Evolutionary conservation across 2,797 vertebrate species (phyloP).

Genomic region (Triplophysa bombifrons): DNA sequence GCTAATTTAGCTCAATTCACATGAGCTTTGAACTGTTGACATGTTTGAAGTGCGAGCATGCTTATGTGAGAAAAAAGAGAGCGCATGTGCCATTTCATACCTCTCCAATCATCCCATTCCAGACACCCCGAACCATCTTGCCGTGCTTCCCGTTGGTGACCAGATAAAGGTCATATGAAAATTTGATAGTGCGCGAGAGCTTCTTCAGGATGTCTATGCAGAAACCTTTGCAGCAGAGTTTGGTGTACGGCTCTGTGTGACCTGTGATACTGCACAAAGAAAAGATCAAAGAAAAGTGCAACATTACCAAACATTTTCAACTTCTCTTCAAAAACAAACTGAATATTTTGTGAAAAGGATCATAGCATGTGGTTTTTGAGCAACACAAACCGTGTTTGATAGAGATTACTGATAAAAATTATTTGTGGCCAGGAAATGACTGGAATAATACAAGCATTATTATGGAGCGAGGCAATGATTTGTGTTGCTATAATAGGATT

Average conservation of each 20-base stretch:
- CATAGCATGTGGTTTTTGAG: conserved; percentile 1
- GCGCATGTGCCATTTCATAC: conserved; percentile 68
- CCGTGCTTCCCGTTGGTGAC: conserved; percentile 98
- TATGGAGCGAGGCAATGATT: not conserved
- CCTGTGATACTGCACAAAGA: conserved; percentile 70
- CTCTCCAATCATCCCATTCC: conserved; percentile 99
- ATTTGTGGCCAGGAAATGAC: conserved; percentile 26
- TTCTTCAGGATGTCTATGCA: conserved; percentile 99
- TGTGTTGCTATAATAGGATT: conserved; percentile 22
- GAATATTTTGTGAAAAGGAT: conserved; percentile 26
- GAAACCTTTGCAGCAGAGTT: conserved; percentile 98
- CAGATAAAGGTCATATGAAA: conserved; percentile 97
- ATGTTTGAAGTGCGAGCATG: conserved; percentile 38
- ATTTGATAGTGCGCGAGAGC: conserved; percentile 90
- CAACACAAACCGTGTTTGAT: conserved; percentile 20
- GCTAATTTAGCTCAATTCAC: conserved; percentile 52
- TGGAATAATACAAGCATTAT: conserved; percentile 18
- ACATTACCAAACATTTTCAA: not conserved
- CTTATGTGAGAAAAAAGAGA: conserved; percentile 31
- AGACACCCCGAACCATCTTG: conserved; percentile 90
- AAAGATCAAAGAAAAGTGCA: not conserved
- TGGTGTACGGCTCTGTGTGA: conserved; percentile 88
- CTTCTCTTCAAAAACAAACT: not conserved
- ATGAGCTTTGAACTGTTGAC: conserved; percentile 33
- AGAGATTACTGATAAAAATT: conserved; percentile 30